These are phyloP conservation scores for Palythoa grandiflora DNA, from an alignment of 92 coral and sea anemone species.

Conservation along the genomic window DNA sequence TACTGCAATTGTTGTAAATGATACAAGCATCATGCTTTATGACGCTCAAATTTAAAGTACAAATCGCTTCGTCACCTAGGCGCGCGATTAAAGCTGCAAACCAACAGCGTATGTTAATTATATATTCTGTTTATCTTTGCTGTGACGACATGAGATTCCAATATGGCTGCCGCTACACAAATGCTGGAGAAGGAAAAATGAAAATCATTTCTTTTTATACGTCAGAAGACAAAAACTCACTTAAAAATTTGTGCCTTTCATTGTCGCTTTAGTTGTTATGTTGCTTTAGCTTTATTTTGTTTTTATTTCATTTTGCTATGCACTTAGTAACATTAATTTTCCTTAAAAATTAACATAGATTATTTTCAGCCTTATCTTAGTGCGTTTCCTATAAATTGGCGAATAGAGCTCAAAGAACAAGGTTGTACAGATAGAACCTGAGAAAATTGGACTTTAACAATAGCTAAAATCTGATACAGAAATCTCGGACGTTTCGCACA, in stretches of 20 bases:
- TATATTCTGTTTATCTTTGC: background rate
- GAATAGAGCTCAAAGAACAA: no score
- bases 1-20: background rate
- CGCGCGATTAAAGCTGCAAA: slow-evolving; percentile 4
- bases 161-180: slow-evolving; percentile 12
- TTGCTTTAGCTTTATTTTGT: background rate
- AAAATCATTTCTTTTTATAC: background rate
- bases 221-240: background rate
- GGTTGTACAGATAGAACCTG: no score
- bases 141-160: slow-evolving; percentile 24
- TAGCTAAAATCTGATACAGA: no score
- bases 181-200: slow-evolving; percentile 17
- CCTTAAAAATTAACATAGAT: no score
- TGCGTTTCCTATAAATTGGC: no score
- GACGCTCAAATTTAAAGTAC: background rate
- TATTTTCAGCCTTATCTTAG: no score
- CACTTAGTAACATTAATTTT: no score
- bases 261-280: no score
- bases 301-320: no score
- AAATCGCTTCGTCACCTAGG: background rate
- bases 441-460: no score
- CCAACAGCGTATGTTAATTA: slow-evolving; percentile 8
- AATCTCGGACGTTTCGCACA: no score
- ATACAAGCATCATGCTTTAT: background rate
- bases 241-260: no score